Evolutionary conservation across 2,797 vertebrate species (phyloP).

Genomic region (Synanceia verrucosa): DNA sequence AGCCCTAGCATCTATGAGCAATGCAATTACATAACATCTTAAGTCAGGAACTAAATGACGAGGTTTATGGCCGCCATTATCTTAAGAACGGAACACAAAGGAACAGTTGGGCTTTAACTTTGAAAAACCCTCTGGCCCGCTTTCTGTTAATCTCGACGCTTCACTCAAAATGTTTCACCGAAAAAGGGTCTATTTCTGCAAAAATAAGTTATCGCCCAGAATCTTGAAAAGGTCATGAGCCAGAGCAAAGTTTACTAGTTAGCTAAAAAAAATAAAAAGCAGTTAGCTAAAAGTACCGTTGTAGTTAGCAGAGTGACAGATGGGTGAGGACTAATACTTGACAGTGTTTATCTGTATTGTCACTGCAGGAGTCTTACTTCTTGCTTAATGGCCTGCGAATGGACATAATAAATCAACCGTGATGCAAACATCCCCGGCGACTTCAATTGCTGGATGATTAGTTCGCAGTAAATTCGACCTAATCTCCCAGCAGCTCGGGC

Average conservation of each 20-base stretch:
- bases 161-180: background rate
- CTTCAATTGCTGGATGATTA: conserved; percentile 54
- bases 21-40: background rate
- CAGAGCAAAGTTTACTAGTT: too few relatives aligned
- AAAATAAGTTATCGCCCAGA: background rate
- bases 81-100: too few relatives aligned
- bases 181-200: background rate
- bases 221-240: background rate
- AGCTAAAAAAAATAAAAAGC: too few relatives aligned
- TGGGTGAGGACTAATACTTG: background rate
- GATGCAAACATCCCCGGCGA: conserved; percentile 41
- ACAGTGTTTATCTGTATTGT: conserved; percentile 26
- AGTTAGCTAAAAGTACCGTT: background rate
- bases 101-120: too few relatives aligned
- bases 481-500: conserved; percentile 34
- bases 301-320: background rate
- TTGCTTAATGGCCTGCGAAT: conserved; percentile 44
- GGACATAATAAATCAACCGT: conserved; percentile 55
- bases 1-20: background rate
- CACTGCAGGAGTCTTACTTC: conserved; percentile 15
- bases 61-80: background rate
- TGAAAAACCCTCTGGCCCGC: background rate
- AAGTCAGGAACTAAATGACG: conserved; percentile 1
- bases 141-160: background rate
- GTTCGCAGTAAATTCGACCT: conserved; percentile 36